A percentile compares a stretch with the other conserved stretches of the same genome.
Evolutionary conservation across 2,888 invertebrate species (phyloP).

Genomic region (Drosophila parthenogenetica): DNA sequence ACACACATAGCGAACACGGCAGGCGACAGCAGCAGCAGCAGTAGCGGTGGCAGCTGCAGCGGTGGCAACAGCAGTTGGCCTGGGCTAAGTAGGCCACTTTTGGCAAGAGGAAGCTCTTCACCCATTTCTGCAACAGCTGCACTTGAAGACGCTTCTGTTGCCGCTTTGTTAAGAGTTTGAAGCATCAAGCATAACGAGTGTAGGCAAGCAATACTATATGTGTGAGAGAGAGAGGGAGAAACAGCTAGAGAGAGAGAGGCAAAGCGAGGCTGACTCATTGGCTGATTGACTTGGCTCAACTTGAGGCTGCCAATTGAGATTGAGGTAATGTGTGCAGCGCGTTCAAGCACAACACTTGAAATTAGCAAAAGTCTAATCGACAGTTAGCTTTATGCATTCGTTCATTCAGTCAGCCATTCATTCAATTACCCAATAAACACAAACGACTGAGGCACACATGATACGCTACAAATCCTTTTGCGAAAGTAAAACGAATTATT

Average conservation of each 20-base stretch:
- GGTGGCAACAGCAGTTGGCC: conserved; percentile 48
- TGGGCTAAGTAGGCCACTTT: conserved; percentile 70
- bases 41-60: conserved; percentile 40
- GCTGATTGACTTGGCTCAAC: conserved; percentile 51
- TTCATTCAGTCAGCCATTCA: not conserved
- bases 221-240: not conserved
- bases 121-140: conserved; percentile 43
- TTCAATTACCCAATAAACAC: conserved; percentile 5
- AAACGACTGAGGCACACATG: conserved; percentile 30
- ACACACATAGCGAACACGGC: conserved; percentile 29
- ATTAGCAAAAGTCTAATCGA: not conserved
- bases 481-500: conserved; percentile 51
- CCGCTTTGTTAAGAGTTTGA: conserved; percentile 51
- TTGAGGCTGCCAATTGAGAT: conserved; percentile 27
- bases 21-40: conserved; percentile 18
- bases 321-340: conserved; percentile 18
- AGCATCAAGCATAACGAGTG: conserved; percentile 8
- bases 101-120: conserved; percentile 40
- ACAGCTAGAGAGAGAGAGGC: not conserved
- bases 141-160: conserved; percentile 52
- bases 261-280: conserved; percentile 40
- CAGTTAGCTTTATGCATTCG: not conserved
- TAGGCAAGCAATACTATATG: not conserved
- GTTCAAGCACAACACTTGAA: not conserved
- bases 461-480: conserved; percentile 57